Evolutionary conservation across 2,113 vertebrate species (phyloP), one percentile per base, ranked within the genome.

Genomic region (Nanorana parkeri): DNA sequence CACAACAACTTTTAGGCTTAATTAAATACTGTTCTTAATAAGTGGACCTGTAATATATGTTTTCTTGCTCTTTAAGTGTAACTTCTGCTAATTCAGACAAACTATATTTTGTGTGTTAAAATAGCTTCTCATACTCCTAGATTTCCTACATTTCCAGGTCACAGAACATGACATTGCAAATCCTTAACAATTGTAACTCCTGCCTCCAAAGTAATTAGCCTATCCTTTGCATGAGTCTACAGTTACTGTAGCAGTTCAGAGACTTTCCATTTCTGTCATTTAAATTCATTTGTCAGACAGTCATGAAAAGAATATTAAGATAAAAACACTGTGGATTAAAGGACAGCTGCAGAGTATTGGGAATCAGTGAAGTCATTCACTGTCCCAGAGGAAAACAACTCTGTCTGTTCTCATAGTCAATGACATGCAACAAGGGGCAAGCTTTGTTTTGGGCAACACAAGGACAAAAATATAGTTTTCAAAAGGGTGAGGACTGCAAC

Each of bases 401-500:
- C 0, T 2, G 32, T 75, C 85, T 81, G 61, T 54, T 87, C 81
- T 26, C 78, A 52, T 71, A 52, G 13, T 81, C 17, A 61, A 69
- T 29, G 78, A 87, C 74, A 68, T 84, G 85, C 0, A 0, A 65
- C 0, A 2, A 78, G 1, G 74, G 60, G 66, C 0, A 0, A 84
- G 41, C 77, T 88, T 78, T 85, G 67, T 82, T 82, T 82, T 68
- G 61, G 63, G 61, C 71, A 84, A 74, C 84, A 84, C 51, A 32
- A 81, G 20, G 79, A 66, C 58, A 56, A 84, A 82, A 58, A 68
- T 67, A 82, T 82, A 76, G n/a, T 82, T 76, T 76, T 67, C 69
- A 81, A 73, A 67, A 56, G 69, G 28, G 54, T 28, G 41, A 84
- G 77, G 56, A 78, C 88, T 84, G 84, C 85, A 81, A 85, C 86